Evolutionary conservation across 2,888 invertebrate genomes (phyloP), one percentile per base, ranked within the genome.

Genomic region (Acanthosoma haemorrhoidale): DNA sequence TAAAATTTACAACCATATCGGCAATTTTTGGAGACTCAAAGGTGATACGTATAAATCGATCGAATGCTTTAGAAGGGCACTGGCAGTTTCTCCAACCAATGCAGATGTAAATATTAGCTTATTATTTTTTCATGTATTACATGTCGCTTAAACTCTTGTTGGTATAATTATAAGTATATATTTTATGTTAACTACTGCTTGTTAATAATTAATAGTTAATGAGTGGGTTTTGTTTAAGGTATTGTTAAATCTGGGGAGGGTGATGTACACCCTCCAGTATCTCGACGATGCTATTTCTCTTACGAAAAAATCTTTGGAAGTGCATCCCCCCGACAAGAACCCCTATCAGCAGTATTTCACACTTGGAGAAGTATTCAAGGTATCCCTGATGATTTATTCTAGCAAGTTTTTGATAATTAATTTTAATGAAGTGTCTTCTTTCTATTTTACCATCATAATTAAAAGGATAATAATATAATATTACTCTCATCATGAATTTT

Each of bases 341-440:
- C 90, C 92, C 2, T 94, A 93, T 94, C 90, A 92, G 78, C 94
- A 94, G 80, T 92, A 94, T 82, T 92, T 93, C 79, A 93, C 93
- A 5, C 84, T 94, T 68, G 94, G 94, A 5, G 93, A 94, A 81
- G 94, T 94, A 79, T 91, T 93, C 78, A 93, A 92, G 82, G 81
- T 81, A 66, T 57, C n/a, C n/a, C n/a, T n/a, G n/a, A n/a, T n/a
- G n/a, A n/a, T n/a, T n/a, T n/a, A n/a, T n/a, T n/a, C n/a, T n/a
- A n/a, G n/a, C n/a, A n/a, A n/a, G n/a, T n/a, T n/a, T n/a, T n/a
- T n/a, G n/a, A n/a, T n/a, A n/a, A n/a, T n/a, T n/a, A n/a, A n/a
- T n/a, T n/a, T n/a, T n/a, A n/a, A n/a, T n/a, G n/a, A n/a, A n/a
- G n/a, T n/a, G n/a, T n/a, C n/a, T n/a, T n/a, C n/a, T n/a, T n/a